Conservation (phyloP, 2,113 vertebrate species). For the Climacteris rufus region DNA sequence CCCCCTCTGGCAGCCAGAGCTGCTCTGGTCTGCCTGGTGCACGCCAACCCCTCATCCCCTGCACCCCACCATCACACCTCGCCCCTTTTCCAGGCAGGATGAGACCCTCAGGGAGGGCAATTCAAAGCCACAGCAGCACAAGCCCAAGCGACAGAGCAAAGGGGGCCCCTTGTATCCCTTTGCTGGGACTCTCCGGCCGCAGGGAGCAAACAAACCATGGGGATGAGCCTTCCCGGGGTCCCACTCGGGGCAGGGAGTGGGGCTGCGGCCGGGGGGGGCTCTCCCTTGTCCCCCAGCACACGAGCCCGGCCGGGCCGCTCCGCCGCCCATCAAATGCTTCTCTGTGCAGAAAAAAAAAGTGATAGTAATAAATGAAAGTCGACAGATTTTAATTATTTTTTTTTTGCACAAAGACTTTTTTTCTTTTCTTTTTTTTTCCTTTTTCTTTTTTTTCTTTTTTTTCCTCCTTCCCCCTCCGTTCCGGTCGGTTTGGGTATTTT, state of each 20-base stretch:
- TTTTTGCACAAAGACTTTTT: slow-evolving; percentile 44
- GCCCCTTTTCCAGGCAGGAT: background rate
- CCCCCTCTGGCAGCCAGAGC: background rate
- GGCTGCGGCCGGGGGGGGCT: background rate
- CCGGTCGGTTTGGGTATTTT: background rate
- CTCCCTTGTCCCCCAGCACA: background rate
- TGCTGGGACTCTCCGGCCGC: background rate
- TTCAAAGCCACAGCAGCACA: background rate
- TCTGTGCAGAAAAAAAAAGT: slow-evolving; percentile 61
- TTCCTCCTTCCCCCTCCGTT: background rate
- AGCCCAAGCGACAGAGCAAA: background rate
- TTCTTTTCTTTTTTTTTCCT: background rate
- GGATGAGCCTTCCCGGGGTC: background rate
- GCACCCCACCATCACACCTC: background rate
- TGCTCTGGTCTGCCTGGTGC: background rate
- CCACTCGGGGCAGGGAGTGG: background rate
- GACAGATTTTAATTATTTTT: slow-evolving; percentile 39
- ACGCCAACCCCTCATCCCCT: background rate
- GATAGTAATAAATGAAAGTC: slow-evolving; percentile 24
- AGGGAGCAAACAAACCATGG: background rate
- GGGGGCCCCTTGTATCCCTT: background rate
- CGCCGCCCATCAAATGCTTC: background rate
- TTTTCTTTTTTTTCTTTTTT: background rate
- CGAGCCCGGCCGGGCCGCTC: background rate
- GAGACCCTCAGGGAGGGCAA: background rate